Base-by-base conservation (phyloP, 2,888 invertebrate species). In the Entomobrya proxima region DNA sequence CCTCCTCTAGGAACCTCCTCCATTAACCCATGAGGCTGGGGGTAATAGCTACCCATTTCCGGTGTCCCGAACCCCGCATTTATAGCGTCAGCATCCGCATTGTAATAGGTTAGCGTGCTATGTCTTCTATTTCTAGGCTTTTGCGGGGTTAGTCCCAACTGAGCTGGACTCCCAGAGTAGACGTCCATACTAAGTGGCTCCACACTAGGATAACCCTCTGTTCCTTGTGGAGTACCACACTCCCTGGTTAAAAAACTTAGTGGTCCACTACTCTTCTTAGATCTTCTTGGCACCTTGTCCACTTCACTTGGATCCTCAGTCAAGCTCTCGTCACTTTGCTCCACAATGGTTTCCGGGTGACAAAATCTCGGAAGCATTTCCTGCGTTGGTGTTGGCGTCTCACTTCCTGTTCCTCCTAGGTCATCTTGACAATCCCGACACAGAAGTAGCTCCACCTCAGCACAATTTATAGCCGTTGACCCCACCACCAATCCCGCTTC, bases 61-160 rank as follows among this genome's bases (percentile, higher is more conserved):
- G 72, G 44, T n/a, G 83, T 76, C 2, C 79, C 44, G 40, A 61
- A 83, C 7, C 84, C 85, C 0, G 80, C 67, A 30, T 77, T 86
- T n/a, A 89, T 86, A 21, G 87, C 88, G 79, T 89, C 90, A 9
- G 90, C 90, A 86, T 90, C 89, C 37, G 88, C 86, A 55, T 89
- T 90, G 84, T 88, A 89, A 27, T 90, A 89, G 47, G 88, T 88
- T 27, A 89, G 74, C 0, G 89, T 90, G 75, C 85, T 86, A 69
- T 88, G 89, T 21, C 90, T 67, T 24, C 89, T 79, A 72, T 88
- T 89, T 50, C 87, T 44, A 11, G 72, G 55, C 47, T 83, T 61
- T 7, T 6, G 50, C n/a, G n/a, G n/a, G n/a, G n/a, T n/a, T n/a
- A n/a, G n/a, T n/a, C n/a, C n/a, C n/a, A n/a, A n/a, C n/a, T 72